Evolutionary conservation across 2,113 vertebrate genomes (phyloP).

Genomic region (Lasiurus cinereus): DNA sequence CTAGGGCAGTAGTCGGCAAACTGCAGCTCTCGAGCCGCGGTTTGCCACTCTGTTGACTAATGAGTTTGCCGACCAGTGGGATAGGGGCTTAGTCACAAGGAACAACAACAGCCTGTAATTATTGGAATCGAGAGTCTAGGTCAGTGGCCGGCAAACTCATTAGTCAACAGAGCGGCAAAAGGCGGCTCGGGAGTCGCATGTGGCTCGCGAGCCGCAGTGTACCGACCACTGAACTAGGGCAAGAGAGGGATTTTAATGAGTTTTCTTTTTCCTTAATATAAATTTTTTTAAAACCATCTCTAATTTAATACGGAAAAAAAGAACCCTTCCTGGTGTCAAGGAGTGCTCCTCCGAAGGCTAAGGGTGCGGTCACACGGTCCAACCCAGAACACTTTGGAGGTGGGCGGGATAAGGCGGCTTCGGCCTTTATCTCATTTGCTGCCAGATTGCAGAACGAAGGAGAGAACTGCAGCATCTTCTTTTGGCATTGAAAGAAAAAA

Average conservation of each 20-base stretch:
- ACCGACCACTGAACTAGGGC: too few species aligned
- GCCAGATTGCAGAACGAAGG: not conserved
- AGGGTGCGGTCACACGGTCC: not conserved
- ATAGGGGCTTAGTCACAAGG: too few species aligned
- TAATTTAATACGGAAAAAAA: not conserved
- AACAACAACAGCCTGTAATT: too few species aligned
- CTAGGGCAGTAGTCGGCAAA: too few species aligned
- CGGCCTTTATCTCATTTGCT: not conserved
- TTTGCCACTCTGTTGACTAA: too few species aligned
- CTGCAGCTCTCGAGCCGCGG: too few species aligned
- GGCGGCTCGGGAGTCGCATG: too few species aligned
- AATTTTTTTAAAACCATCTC: not conserved
- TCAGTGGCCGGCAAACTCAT: too few species aligned
- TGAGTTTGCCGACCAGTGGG: too few species aligned
- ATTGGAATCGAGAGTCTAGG: too few species aligned
- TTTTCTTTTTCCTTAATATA: constrained; percentile 37
- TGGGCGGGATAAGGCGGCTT: not conserved
- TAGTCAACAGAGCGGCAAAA: too few species aligned
- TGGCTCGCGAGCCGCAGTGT: too few species aligned
- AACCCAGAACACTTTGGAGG: not conserved
- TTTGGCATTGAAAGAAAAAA: not conserved
- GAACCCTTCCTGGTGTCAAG: not conserved
- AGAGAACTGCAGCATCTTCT: not conserved
- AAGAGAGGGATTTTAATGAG: not conserved
- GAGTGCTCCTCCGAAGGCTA: not conserved